Base-by-base conservation (phyloP, 2,797 vertebrate genomes). In the Gymnothorax javanicus region DNA sequence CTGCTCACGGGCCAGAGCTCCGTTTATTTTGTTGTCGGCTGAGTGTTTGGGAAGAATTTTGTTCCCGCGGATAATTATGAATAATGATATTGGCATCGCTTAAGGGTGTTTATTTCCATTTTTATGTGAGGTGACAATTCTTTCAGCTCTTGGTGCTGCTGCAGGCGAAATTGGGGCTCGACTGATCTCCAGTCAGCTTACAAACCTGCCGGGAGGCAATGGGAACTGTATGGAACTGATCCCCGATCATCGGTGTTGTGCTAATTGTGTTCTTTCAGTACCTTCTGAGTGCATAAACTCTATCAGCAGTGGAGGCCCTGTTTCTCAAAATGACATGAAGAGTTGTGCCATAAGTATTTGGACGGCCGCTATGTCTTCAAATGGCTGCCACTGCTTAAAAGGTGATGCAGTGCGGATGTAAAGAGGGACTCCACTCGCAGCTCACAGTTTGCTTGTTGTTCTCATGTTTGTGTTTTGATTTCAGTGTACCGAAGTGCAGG, bases 31-130 rank as follows among this genome's bases (percentile, higher is more conserved):
- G 58, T 83, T 25, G 4, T 57, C 57, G 9, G 50, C n/a, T 69
- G 75, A 67, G 23, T 20, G 0, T 69, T 71, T 87, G 84, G 75
- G 84, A 64, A 85, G 50, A 58, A 17, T 50, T 64, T 52, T 84
- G 56, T 67, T 75, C 59, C 87, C 62, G 57, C 84, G 85, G 54
- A 81, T 82, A 71, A 83, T 57, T 88, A 77, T 88, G 84, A 88
- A 71, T 88, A 75, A 88, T 71, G 58, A 69, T 84, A 20, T 85
- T 82, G 17, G 77, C 81, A 52, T 67, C 69, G 8, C n/a, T 77
- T 64, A 9, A 67, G 60, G 69, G 54, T 84, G 33, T n/a, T 33
- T 23, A 43, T 58, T 85, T 88, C 87, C 84, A 85, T 75, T 85
- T 85, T 52, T 27, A 77, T 60, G 69, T 77, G 27, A 71, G 77